A percentile compares a stretch with the other conserved stretches of the same genome.
Evolutionary conservation across 2,797 vertebrate genomes (phyloP).

Genomic region (Eleutherodactylus coqui): DNA sequence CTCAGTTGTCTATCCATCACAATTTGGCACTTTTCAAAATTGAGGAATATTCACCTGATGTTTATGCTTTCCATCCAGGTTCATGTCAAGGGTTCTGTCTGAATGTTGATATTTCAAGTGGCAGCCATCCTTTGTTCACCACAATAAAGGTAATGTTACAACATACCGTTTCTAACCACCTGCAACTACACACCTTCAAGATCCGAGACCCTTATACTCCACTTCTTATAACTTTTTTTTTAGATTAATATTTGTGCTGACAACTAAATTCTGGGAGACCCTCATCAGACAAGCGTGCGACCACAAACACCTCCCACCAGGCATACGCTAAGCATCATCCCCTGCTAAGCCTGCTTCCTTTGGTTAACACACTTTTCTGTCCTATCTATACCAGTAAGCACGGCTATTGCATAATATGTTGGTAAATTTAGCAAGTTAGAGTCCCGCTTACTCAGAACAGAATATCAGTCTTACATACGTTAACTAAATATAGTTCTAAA

Average conservation of each 20-base stretch:
- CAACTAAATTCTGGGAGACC: conserved; percentile 52
- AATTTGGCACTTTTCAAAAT: no score
- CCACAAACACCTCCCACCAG: conserved; percentile 57
- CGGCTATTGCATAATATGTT: conserved; percentile 53
- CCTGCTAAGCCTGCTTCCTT: conserved; percentile 50
- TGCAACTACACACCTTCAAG: not conserved
- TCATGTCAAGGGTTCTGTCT: no score
- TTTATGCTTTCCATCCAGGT: no score
- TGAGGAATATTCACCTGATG: no score
- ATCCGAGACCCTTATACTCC: not conserved
- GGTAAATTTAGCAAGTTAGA: conserved; percentile 48
- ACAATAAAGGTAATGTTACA: not conserved
- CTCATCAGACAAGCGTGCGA: conserved; percentile 41
- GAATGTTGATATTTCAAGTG: not conserved
- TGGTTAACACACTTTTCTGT: conserved; percentile 55
- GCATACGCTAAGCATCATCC: conserved; percentile 36
- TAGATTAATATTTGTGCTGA: conserved; percentile 55
- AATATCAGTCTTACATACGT: not conserved
- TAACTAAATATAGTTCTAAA: conserved; percentile 1
- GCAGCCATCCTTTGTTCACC: not conserved
- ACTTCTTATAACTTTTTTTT: not conserved
- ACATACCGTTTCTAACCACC: not conserved
- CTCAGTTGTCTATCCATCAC: no score
- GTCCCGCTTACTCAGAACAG: conserved; percentile 52
- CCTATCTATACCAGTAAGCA: conserved; percentile 59